Evolutionary conservation across 2,113 vertebrate species (phyloP).

Genomic region (Oreotrochilus melanogaster): DNA sequence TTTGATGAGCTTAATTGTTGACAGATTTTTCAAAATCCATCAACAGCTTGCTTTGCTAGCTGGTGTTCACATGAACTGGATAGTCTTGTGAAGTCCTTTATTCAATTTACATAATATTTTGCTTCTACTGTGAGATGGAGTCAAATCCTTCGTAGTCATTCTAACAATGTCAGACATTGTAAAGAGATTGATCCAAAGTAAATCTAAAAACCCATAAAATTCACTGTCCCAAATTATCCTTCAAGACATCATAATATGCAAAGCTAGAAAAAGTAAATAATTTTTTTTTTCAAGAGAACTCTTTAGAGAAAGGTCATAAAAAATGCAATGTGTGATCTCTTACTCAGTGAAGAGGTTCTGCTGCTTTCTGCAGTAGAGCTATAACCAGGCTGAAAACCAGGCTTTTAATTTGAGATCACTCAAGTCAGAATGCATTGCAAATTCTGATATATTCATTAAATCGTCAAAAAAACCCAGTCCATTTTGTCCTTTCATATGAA

Average conservation of each 20-base stretch:
- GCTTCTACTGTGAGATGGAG: constrained; percentile 25
- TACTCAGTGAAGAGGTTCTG: neutral
- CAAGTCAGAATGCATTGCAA: neutral
- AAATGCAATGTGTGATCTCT: neutral
- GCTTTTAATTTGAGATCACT: neutral
- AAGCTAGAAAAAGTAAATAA: neutral
- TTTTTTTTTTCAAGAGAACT: neutral
- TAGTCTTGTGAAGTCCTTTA: constrained; percentile 56
- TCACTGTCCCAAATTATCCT: neutral
- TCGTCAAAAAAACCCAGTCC: neutral
- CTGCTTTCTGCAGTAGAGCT: neutral
- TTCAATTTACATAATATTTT: constrained; percentile 61
- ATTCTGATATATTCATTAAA: constrained; percentile 6
- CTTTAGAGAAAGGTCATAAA: neutral
- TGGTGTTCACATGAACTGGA: constrained; percentile 49
- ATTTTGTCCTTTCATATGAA: neutral
- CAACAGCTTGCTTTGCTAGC: constrained; percentile 49
- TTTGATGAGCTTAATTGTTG: constrained; percentile 72
- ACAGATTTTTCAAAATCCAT: constrained; percentile 66
- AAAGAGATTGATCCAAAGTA: constrained; percentile 13
- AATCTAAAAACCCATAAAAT: neutral
- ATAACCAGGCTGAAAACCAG: neutral
- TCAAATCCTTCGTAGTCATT: constrained; percentile 26
- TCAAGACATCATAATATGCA: neutral
- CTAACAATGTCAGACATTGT: constrained; percentile 30